phyloP scores from a whole-genome alignment of 2,888 invertebrate species.

The Platycheirus rosarum region DNA sequence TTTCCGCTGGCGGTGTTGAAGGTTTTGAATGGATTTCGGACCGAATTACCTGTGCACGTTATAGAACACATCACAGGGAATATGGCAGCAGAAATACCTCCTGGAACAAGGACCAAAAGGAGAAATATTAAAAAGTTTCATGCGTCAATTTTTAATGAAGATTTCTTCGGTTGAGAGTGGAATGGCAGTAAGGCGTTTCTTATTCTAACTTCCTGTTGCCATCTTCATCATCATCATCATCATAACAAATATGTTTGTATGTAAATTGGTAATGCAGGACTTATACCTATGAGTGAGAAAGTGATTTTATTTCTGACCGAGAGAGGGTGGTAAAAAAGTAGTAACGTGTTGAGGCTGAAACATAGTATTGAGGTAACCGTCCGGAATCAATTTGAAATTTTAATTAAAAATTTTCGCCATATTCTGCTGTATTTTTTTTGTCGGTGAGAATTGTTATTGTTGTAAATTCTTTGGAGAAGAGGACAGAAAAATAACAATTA shows the following conservation, averaged over 20 bases:
- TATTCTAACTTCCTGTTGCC: slow-evolving; percentile 63
- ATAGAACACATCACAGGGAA: background rate
- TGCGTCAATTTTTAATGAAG: slow-evolving; percentile 71
- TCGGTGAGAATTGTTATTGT: background rate
- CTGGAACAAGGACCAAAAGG: background rate
- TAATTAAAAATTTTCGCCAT: slow-evolving; percentile 70
- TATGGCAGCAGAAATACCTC: background rate
- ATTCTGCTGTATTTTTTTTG: slow-evolving; percentile 43
- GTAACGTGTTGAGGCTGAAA: slow-evolving; percentile 56
- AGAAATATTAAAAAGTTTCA: slow-evolving; percentile 65
- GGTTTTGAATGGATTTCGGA: slow-evolving; percentile 34
- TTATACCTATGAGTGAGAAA: background rate
- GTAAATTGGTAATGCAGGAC: no score
- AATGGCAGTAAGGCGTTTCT: slow-evolving; percentile 24
- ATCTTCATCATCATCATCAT: no score
- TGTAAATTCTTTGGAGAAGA: slow-evolving; percentile 13
- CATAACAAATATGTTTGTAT: no score
- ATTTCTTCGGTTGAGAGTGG: slow-evolving; percentile 44
- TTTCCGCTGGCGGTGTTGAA: slow-evolving; percentile 2
- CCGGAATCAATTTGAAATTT: slow-evolving; percentile 73
- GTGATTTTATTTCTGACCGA: background rate
- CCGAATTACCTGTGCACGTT: slow-evolving; percentile 57
- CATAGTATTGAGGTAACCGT: slow-evolving; percentile 73
- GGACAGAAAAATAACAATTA: slow-evolving; percentile 57
- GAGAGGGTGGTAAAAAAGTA: slow-evolving; percentile 9